Evolutionary conservation across 1,140 invertebrate species (phyloP).

Genomic region (Penaeus chinensis): DNA sequence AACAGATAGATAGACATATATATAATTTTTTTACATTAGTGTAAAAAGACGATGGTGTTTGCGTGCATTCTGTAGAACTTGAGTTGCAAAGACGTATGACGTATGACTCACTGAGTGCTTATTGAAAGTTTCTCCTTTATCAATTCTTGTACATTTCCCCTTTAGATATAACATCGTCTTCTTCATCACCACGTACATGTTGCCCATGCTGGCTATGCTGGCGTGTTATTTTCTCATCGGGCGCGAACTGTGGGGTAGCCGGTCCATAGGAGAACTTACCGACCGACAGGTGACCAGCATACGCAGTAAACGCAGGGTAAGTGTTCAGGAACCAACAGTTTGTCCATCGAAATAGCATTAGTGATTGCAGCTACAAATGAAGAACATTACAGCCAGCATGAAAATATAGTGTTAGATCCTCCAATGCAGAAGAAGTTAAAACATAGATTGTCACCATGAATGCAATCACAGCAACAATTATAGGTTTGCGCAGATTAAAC

Average conservation of each 20-base stretch:
- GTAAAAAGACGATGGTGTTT: not conserved
- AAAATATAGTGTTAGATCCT: too few relatives aligned
- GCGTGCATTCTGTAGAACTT: not conserved
- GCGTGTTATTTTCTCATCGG: constrained; percentile 86
- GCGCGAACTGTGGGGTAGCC: constrained; percentile 85
- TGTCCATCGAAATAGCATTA: constrained; percentile 34
- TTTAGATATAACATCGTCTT: constrained; percentile 89
- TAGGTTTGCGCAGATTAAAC: too few relatives aligned
- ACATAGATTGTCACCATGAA: too few relatives aligned
- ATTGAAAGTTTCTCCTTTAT: not conserved
- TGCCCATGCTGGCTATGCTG: constrained; percentile 89
- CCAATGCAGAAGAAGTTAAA: too few relatives aligned
- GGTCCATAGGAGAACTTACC: constrained; percentile 89
- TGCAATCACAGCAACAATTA: too few relatives aligned
- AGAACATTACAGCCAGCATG: not conserved
- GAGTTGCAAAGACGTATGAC: not conserved
- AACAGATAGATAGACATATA: constrained; percentile 9
- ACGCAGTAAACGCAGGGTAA: constrained; percentile 89
- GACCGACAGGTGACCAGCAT: constrained; percentile 86
- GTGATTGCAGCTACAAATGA: not conserved
- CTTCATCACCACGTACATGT: constrained; percentile 87
- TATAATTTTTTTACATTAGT: not conserved
- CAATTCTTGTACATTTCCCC: constrained; percentile 39
- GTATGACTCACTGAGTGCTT: not conserved
- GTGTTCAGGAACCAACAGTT: constrained; percentile 69